Base-by-base conservation (phyloP, 53 echinoderm and acorn worm genomes). In the Paelopatides confundens region DNA sequence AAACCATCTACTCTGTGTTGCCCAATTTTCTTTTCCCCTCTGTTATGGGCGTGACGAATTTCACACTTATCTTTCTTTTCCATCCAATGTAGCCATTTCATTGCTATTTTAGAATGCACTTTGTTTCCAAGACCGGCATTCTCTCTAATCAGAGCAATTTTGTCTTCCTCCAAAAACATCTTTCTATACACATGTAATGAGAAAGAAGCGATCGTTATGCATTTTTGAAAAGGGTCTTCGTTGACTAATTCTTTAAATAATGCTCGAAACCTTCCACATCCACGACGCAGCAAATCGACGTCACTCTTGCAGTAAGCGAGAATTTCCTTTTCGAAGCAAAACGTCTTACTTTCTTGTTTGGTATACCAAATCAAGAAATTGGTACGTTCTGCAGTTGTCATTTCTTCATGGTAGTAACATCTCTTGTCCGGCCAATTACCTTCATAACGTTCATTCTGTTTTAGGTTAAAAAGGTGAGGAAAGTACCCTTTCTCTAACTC, bases 181-280 rank as follows among this genome's bases (percentile, higher is more conserved):
- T 62, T 69, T 26, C 84, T 38, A 62, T 35, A 89, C 28, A 89
- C 84, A 1, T 27, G 46, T 38, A 71, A 23, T 14, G 83, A 69
- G 3, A 87, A 88, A 4, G 86, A 85, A 0, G 95, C 92, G 34
- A 93, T 95, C 10, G 92, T 94, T 30, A 94, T 78, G 48, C 65
- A 78, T 3, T 63, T 50, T 37, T 82, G 31, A 52, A 94, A 93
- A 2, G 93, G 95, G 35, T 95, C 95, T 0, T 88, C 36, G 2
- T 90, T 89, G 0, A 33, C 51, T 4, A 76, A 18, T 35, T 77
- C 67, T 29, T 53, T 18, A 21, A 90, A 76, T 23, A 76, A 50
- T 23, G 48, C 5, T 14, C 86, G 65, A 34, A 86, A 90, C 28
- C 37, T 21, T 13, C 70, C 11, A 33, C 90, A 90, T 33, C 85